Percentiles rank a stretch among this genome's conserved stretches.
phyloP scores from a whole-genome alignment of 2,797 vertebrate species.

The Helarctos malayanus region DNA sequence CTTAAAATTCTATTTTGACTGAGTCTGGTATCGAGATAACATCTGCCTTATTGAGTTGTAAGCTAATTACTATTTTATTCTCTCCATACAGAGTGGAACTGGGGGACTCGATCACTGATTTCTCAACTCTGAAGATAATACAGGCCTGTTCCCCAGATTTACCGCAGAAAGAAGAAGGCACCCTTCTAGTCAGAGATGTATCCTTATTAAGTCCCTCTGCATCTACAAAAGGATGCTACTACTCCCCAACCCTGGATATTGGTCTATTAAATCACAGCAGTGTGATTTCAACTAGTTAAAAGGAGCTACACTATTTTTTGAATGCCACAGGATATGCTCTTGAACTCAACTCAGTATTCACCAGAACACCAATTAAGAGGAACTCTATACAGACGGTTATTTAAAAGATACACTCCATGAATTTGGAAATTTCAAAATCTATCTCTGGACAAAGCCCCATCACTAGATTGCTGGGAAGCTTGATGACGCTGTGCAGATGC shows the following conservation, averaged over 20 bases:
- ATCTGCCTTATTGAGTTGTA: background rate
- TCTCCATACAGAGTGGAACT: background rate
- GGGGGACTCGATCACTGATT: background rate
- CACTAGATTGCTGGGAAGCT: background rate
- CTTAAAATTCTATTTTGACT: background rate
- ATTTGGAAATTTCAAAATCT: slow-evolving; percentile 41
- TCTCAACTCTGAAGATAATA: background rate
- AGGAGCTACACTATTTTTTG: background rate
- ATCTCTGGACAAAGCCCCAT: background rate
- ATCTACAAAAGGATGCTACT: background rate
- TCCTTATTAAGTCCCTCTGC: background rate
- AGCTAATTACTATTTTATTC: background rate
- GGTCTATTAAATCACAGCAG: background rate
- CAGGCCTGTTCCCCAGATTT: background rate
- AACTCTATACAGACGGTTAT: background rate
- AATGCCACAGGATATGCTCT: background rate
- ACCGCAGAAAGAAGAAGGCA: background rate
- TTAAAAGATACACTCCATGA: background rate
- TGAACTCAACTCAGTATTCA: background rate
- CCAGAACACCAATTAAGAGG: background rate
- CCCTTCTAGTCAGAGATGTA: background rate
- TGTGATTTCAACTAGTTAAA: background rate
- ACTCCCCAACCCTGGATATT: too few relatives aligned
- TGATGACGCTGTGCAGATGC: background rate
- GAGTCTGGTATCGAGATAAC: background rate